Base-by-base conservation (phyloP, 2,888 invertebrate species). In the Apodemia zela region DNA sequence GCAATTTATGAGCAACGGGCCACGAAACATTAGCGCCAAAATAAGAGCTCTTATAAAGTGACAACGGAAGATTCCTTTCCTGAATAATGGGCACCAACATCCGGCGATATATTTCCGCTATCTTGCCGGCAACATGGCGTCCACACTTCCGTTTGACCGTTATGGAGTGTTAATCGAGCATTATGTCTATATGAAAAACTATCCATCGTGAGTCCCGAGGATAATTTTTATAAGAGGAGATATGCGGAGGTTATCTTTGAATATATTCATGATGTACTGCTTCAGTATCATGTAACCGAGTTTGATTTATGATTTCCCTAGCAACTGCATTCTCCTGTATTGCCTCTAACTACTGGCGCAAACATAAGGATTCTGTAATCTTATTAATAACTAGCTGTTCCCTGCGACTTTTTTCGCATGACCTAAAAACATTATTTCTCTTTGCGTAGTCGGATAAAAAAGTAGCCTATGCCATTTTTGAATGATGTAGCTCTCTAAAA, bases 51-150 rank as follows among this genome's bases (percentile, higher is more conserved):
- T 81, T 83, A 82, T 83, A 82, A 80, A 85, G 79, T 82, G 86
- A 83, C 86, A 84, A 82, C 85, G 83, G 84, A 85, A 85, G 78
- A 75, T 78, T 82, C 82, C 87, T 82, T 87, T 85, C 81, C 85
- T 89, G 85, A 89, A 88, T 89, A 90, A 90, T 89, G 85, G 87
- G 77, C 74, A 76, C 80, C 79, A 75, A 85, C 87, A 84, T 88
- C 90, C 90, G 84, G 86, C 78, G 84, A 89, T 90, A 89, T 90
- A 89, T 90, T 90, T 89, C 89, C 89, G 86, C 87, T 90, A 90
- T 90, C 90, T 87, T 80, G 75, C 76, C 78, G 78, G 81, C 87
- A 86, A 82, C 81, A 84, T 86, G 87, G 88, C 87, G 82, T 75
- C 84, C 81, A 75, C 73, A 79, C 83, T 80, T 89, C 89, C 90